Evolutionary conservation across 2,113 vertebrate species (phyloP).

Genomic region (Microcebus tavaratra): DNA sequence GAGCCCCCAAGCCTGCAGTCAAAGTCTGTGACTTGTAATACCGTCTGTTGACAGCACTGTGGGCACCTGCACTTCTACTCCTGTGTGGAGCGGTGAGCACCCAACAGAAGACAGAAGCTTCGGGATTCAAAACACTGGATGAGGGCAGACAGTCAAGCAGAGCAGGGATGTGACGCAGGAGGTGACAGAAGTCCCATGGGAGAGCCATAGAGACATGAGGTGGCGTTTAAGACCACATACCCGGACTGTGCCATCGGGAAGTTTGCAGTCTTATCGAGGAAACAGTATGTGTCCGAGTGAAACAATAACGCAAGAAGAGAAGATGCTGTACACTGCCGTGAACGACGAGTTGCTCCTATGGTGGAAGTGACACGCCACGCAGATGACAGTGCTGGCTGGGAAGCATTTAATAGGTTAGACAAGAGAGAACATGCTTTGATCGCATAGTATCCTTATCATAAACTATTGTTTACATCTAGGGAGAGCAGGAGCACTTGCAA

Average conservation of each 20-base stretch:
- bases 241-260: not conserved
- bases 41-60: not conserved
- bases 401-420: not conserved
- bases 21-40: not conserved
- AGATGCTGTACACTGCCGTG: not conserved
- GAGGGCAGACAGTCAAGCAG: not conserved
- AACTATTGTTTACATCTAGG: not conserved
- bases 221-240: not conserved
- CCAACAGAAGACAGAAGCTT: not conserved
- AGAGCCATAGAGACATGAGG: not conserved
- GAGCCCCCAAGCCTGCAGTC: not conserved
- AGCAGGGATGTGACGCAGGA: constrained; percentile 29
- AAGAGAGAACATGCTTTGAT: not conserved
- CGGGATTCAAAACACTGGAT: not conserved
- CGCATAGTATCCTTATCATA: not conserved
- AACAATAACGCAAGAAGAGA: not conserved
- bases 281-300: not conserved
- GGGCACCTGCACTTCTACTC: not conserved
- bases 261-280: not conserved
- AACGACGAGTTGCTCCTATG: not conserved
- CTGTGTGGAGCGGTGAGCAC: not conserved
- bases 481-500: not conserved
- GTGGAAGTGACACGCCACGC: not conserved
- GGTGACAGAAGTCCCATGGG: not conserved
- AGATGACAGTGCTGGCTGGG: not conserved